phyloP scores from a whole-genome alignment of 2,888 invertebrate genomes.

The Pediacus dermestoides region DNA sequence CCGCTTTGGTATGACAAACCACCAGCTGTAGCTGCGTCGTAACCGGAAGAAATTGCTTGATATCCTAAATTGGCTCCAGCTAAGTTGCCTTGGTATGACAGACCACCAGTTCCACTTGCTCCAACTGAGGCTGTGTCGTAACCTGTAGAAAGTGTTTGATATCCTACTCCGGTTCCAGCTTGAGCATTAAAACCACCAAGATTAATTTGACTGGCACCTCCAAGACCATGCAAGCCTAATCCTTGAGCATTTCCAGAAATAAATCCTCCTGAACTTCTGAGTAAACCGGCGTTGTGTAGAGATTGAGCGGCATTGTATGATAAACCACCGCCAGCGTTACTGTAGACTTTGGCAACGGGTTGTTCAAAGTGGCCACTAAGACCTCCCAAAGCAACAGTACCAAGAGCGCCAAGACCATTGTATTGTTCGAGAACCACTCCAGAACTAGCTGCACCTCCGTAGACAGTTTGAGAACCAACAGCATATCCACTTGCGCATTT shows the following conservation, averaged over 20 bases:
- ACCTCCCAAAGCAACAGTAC: constrained; percentile 39
- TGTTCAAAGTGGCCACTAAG: constrained; percentile 35
- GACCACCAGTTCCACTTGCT: neutral
- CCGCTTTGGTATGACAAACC: too few relatives aligned
- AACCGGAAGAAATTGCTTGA: too few relatives aligned
- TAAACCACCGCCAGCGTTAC: constrained; percentile 34
- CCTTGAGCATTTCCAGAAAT: too few relatives aligned
- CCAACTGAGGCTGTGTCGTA: neutral
- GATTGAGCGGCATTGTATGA: constrained; percentile 31
- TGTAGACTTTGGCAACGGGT: constrained; percentile 36
- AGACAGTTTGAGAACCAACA: constrained; percentile 50
- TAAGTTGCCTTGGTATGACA: too few relatives aligned
- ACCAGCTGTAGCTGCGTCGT: too few relatives aligned
- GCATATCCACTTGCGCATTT: constrained; percentile 47
- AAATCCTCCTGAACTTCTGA: too few relatives aligned
- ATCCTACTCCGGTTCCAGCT: too few relatives aligned
- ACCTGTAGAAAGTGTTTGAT: too few relatives aligned
- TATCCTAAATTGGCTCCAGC: too few relatives aligned
- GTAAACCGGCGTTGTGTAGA: constrained; percentile 34
- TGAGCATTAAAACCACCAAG: too few relatives aligned
- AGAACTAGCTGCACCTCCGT: constrained; percentile 51
- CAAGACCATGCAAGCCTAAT: too few relatives aligned
- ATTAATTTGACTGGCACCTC: too few relatives aligned
- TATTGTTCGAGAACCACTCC: constrained; percentile 40
- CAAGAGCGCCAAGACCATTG: constrained; percentile 42